These are phyloP conservation scores for Pristionchus exspectatus DNA, from an alignment of 2,888 invertebrate genomes.

Conservation along the genomic window DNA sequence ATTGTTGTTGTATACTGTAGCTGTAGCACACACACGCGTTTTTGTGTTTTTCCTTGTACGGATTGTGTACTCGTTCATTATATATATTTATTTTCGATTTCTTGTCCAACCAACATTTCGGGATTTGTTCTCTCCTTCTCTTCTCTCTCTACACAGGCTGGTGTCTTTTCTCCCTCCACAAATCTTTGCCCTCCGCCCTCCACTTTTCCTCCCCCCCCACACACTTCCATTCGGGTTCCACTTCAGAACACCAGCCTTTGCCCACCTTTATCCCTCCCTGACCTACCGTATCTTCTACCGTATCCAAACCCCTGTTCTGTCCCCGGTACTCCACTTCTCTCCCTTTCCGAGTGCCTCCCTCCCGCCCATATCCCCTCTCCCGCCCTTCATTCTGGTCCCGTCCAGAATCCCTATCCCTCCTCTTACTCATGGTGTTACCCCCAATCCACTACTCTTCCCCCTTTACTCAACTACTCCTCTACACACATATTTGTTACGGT, in stretches of 20 bases:
- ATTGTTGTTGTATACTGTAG: slow-evolving; percentile 46
- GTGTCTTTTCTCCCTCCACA: slow-evolving; percentile 48
- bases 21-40: background rate
- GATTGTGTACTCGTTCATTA: slow-evolving; percentile 28
- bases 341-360: slow-evolving; percentile 28
- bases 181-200: slow-evolving; percentile 24
- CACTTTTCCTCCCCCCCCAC: slow-evolving; percentile 52
- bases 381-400: background rate
- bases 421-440: background rate
- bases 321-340: slow-evolving; percentile 33
- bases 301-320: slow-evolving; percentile 4
- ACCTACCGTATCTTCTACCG: slow-evolving; percentile 42
- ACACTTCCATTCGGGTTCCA: slow-evolving; percentile 15
- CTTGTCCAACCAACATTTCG: slow-evolving; percentile 31
- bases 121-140: slow-evolving; percentile 55
- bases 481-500: slow-evolving; percentile 49
- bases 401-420: slow-evolving; percentile 18
- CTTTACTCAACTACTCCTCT: slow-evolving; percentile 30
- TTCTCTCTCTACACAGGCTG: slow-evolving; percentile 55
- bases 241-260: slow-evolving; percentile 20
- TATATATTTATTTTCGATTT: slow-evolving; percentile 43
- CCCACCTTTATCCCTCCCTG: background rate
- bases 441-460: background rate
- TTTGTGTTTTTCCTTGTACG: slow-evolving; percentile 17
- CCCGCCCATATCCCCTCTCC: slow-evolving; percentile 14